Evolutionary conservation across 30 jellyfish, hydroid and myxozoan genomes (phyloP).

Genomic region (Aurelia aurita): DNA sequence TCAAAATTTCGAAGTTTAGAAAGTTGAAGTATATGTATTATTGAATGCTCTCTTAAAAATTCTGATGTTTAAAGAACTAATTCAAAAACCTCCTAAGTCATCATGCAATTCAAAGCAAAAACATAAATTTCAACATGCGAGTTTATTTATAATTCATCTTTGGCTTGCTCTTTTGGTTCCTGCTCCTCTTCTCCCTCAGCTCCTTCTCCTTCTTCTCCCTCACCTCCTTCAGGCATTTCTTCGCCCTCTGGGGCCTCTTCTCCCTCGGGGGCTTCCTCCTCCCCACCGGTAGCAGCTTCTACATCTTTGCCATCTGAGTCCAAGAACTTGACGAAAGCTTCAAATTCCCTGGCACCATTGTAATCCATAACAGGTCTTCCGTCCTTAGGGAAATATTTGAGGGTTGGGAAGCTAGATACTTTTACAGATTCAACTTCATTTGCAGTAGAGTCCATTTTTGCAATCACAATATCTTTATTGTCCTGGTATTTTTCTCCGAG

Average conservation of each 20-base stretch:
- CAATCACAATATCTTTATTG: constrained; percentile 85
- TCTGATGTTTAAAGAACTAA: background rate
- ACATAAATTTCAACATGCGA: too few relatives aligned
- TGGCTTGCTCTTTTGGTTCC: constrained; percentile 47
- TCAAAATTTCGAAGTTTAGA: too few relatives aligned
- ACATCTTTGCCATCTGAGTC: constrained; percentile 96
- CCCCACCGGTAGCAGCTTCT: constrained; percentile 59
- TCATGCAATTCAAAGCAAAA: background rate
- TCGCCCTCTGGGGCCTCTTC: constrained; percentile 78
- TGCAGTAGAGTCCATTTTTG: constrained; percentile 98
- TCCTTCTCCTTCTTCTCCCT: constrained; percentile 63
- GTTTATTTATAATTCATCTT: constrained; percentile 52
- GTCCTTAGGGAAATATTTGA: constrained; percentile 92
- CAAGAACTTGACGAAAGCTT: constrained; percentile 88
- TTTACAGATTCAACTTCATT: constrained; percentile 98
- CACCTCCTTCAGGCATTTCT: constrained; percentile 51
- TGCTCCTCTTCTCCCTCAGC: constrained; percentile 62
- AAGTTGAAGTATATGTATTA: too few relatives aligned
- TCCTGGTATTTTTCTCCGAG: constrained; percentile 96
- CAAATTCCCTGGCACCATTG: constrained; percentile 98
- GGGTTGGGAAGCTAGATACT: constrained; percentile 97
- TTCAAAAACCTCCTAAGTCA: background rate
- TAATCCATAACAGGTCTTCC: constrained; percentile 91
- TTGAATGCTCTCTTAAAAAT: too few relatives aligned
- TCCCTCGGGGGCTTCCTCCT: constrained; percentile 72